Evolutionary conservation across 2,888 invertebrate genomes (phyloP).

Genomic region (Operophtera brumata): DNA sequence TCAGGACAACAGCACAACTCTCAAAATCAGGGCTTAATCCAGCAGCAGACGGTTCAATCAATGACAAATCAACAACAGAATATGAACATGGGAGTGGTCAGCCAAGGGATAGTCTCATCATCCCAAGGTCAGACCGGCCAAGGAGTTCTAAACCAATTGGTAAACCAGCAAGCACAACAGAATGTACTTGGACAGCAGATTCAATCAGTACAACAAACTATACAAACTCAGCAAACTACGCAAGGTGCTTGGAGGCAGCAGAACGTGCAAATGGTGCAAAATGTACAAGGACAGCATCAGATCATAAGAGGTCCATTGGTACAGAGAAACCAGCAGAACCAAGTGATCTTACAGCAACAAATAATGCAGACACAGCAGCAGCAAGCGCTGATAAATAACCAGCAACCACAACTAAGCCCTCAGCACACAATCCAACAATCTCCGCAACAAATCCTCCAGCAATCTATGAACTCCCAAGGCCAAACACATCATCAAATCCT

Average conservation of each 20-base stretch:
- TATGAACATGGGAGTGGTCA: conserved; percentile 71
- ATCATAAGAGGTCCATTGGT: conserved; percentile 73
- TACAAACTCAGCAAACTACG: conserved; percentile 66
- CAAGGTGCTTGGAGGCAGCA: conserved; percentile 75
- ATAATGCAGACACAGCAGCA: conserved; percentile 80
- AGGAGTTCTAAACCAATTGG: conserved; percentile 69
- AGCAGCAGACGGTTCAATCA: conserved; percentile 72
- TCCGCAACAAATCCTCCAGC: conserved; percentile 82
- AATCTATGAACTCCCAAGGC: conserved; percentile 77
- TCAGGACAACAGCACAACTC: conserved; percentile 74
- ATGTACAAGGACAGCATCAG: conserved; percentile 78
- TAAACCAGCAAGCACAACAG: conserved; percentile 63
- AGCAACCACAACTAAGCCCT: conserved; percentile 74
- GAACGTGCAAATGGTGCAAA: conserved; percentile 76
- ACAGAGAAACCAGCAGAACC: conserved; percentile 74
- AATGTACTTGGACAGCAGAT: conserved; percentile 74
- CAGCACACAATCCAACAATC: conserved; percentile 78
- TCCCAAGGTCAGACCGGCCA: conserved; percentile 64
- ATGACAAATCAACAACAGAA: conserved; percentile 70
- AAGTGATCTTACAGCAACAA: conserved; percentile 80
- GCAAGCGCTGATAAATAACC: conserved; percentile 70
- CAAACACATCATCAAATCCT: conserved; percentile 76
- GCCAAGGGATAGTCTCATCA: conserved; percentile 65
- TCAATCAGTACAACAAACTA: conserved; percentile 72
- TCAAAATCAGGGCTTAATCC: conserved; percentile 65